Percentiles rank a stretch among this genome's conserved stretches.
Conservation (phyloP, 2,113 vertebrate species). For the Sardina pilchardus region DNA sequence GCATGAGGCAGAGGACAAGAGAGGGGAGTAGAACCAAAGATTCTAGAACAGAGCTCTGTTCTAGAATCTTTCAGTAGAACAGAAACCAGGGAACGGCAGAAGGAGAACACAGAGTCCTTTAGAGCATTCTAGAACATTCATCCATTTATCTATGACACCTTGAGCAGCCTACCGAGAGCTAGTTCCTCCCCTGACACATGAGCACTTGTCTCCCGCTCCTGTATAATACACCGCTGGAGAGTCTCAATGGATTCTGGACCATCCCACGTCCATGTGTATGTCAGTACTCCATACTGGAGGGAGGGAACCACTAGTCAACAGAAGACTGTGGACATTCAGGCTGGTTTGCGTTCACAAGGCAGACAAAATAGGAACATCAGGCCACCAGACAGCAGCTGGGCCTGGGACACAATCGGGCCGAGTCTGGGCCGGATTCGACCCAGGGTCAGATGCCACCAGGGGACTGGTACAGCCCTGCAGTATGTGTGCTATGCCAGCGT, state of each 20-base stretch:
- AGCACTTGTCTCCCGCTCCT: background rate
- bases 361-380: background rate
- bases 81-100: background rate
- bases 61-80: no score
- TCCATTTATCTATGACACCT: background rate
- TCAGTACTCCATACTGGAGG: background rate
- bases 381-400: background rate
- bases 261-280: background rate
- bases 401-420: background rate
- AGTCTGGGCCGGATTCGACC: background rate
- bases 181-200: background rate
- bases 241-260: background rate
- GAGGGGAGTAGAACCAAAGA: no score
- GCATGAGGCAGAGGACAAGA: background rate
- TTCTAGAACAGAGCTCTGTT: no score
- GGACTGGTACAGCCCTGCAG: background rate
- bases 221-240: background rate
- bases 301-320: background rate
- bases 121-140: background rate
- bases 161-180: background rate
- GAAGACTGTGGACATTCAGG: background rate
- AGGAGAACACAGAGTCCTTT: background rate
- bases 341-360: background rate
- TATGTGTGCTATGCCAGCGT: background rate
- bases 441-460: background rate